Base-by-base conservation (phyloP, 2,113 vertebrate genomes). In the Ardeotis arabs region DNA sequence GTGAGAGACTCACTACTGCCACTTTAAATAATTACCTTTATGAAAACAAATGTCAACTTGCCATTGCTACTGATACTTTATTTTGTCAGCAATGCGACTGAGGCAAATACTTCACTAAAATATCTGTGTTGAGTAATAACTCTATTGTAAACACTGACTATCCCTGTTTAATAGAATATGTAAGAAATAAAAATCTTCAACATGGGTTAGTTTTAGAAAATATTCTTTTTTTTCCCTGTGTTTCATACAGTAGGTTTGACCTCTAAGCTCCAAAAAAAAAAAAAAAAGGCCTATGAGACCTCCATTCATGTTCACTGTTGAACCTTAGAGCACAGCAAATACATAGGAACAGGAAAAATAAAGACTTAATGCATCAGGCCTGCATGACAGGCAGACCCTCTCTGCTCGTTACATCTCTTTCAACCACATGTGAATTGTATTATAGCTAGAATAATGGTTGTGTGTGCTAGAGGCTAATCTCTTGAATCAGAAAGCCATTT, bases 401-500 rank as follows among this genome's bases (percentile, higher is more conserved):
- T 95, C 67, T 70, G 39, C 47, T 68, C 63, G 24, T 85, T 91
- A 82, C 69, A 31, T 84, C 63, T 93, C 67, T 56, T 73, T 87
- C 93, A 94, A 89, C 76, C 63, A 93, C 66, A 92, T 63, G n/a
- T 91, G 93, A 87, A 60, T 86, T 81, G 56, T 82, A 56, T 94
- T 93, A 70, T 24, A 90, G 62, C 47, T 86, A 66, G 80, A 92
- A 79, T 93, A 96, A 95, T 86, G 60, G 68, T 15, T 82, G 6
- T 81, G 35, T 77, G 68, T 81, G 84, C 93, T 95, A 78, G 84
- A 68, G 94, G 92, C 92, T 92, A 90, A 90, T 93, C 87, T 93
- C 45, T 58, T 84, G 84, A 95, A 90, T 95, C 49, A 80, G 67
- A 87, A 93, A 88, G n/a, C n/a, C 44, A 39, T 87, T 93, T 92